Evolutionary conservation across 2,888 invertebrate genomes (phyloP).

Genomic region (Leptinotarsa haldemani): DNA sequence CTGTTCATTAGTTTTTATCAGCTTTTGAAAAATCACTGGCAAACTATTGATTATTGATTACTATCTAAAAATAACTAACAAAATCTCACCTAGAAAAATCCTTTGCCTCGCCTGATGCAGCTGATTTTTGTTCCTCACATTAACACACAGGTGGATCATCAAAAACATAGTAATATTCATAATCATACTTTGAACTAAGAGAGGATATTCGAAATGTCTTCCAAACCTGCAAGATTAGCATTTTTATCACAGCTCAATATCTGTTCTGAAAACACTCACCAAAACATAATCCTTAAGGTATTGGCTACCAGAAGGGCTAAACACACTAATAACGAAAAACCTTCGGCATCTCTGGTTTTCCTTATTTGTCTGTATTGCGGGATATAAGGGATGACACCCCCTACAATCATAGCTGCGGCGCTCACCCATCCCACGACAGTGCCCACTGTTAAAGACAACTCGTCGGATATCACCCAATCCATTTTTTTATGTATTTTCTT

Average conservation of each 20-base stretch:
- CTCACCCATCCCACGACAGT: slow-evolving; percentile 84
- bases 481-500: slow-evolving; percentile 62
- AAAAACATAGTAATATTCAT: slow-evolving; percentile 97
- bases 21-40: slow-evolving; percentile 14
- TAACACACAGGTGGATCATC: slow-evolving; percentile 94
- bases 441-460: slow-evolving; percentile 79
- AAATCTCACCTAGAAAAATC: slow-evolving; percentile 82
- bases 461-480: slow-evolving; percentile 85
- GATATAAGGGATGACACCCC: slow-evolving; percentile 95
- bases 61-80: slow-evolving; percentile 46
- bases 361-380: slow-evolving; percentile 96
- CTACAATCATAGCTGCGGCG: slow-evolving; percentile 92
- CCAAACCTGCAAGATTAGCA: slow-evolving; percentile 84
- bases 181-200: slow-evolving; percentile 94
- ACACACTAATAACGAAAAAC: slow-evolving; percentile 97
- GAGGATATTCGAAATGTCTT: slow-evolving; percentile 93
- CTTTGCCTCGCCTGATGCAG: slow-evolving; percentile 80
- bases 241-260: neutral
- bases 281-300: slow-evolving; percentile 96
- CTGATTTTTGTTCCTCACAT: slow-evolving; percentile 84
- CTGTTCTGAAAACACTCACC: slow-evolving; percentile 74
- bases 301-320: slow-evolving; percentile 95
- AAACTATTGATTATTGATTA: slow-evolving; percentile 48
- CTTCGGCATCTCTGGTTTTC: slow-evolving; percentile 91
- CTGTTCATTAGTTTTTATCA: neutral